Evolutionary conservation across 2,888 invertebrate genomes (phyloP), one percentile per base, ranked within the genome.

Genomic region (Campopleginae sp.): DNA sequence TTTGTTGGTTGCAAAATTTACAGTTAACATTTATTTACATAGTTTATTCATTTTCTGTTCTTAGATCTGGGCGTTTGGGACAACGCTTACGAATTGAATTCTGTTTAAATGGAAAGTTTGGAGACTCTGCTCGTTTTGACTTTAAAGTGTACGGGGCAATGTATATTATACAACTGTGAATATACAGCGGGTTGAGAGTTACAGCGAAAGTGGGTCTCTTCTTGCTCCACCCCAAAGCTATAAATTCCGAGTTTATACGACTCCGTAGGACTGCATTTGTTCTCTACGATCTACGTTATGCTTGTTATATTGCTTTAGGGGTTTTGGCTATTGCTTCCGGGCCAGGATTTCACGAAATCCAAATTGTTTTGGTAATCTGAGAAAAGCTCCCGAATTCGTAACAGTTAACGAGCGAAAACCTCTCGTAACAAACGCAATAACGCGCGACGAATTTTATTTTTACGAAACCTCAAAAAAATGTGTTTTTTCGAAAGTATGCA

Each of bases 281-380:
- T 44, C 33, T 71, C n/a, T 46, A 65, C 76, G 42, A 75, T 76
- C 54, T 71, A 66, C 51, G 65, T 66, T 76, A 80, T 54, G 58
- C 71, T 80, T 65, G 84, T 84, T 76, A 71, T 65, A 65, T 46
- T 42, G 58, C 42, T 14, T 66, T 19, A 19, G 70, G 31, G 42
- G 68, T 19, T 48, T 68, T 61, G 46, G 27, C 23, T 19, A 72
- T 65, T 66, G 27, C 54, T 54, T 33, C 74, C 17, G 58, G n/a
- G n/a, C 58, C 31, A 51, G 79, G 48, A 51, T 70, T 61, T 83
- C 48, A 19, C 4, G 44, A 63, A 66, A 78, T 1, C 79, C 38
- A 79, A 83, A 83, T 83, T 83, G 75, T 83, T 83, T 83, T 51
- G 68, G 51, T 63, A 79, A 70, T 70, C 42, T 44, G 51, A 58